Conservation (phyloP, 2,888 invertebrate genomes). For the Pyralis farinalis region DNA sequence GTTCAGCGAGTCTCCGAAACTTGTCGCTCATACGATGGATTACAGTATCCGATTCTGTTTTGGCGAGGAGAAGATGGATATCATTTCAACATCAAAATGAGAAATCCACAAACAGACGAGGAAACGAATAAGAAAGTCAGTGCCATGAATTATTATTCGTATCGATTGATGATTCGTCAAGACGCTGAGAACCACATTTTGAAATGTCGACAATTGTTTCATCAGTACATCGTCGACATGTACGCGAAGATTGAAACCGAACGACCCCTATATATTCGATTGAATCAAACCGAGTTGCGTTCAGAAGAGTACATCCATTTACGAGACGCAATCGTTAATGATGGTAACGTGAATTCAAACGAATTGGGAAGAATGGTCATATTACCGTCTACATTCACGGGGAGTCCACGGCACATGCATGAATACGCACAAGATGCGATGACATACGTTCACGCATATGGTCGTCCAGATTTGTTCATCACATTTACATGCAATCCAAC, state of each 20-base stretch:
- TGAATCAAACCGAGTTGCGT: slow-evolving; percentile 6
- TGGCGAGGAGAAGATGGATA: slow-evolving; percentile 28
- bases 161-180: slow-evolving; percentile 14
- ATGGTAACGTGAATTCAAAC: slow-evolving; percentile 20
- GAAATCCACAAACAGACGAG: slow-evolving; percentile 15
- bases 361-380: slow-evolving; percentile 24
- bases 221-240: slow-evolving; percentile 14
- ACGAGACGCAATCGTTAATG: slow-evolving; percentile 20
- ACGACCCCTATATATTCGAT: slow-evolving; percentile 9
- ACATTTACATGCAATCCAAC: slow-evolving; percentile 27
- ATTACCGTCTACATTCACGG: slow-evolving; percentile 21
- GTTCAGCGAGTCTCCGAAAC: slow-evolving; percentile 27
- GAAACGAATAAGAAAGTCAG: slow-evolving; percentile 13
- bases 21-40: slow-evolving; percentile 38
- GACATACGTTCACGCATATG: no score
- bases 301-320: slow-evolving; percentile 18
- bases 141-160: slow-evolving; percentile 18
- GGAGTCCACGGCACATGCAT: slow-evolving; percentile 16
- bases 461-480: slow-evolving; percentile 4
- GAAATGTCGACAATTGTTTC: slow-evolving; percentile 8
- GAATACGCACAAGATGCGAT: slow-evolving; percentile 18
- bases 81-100: slow-evolving; percentile 19
- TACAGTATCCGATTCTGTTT: slow-evolving; percentile 29
- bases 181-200: slow-evolving; percentile 9
- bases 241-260: slow-evolving; percentile 12